A percentile compares a stretch with the other conserved stretches of the same genome.
phyloP scores from a whole-genome alignment of 2,113 vertebrate species.

The Megalops atlanticus region DNA sequence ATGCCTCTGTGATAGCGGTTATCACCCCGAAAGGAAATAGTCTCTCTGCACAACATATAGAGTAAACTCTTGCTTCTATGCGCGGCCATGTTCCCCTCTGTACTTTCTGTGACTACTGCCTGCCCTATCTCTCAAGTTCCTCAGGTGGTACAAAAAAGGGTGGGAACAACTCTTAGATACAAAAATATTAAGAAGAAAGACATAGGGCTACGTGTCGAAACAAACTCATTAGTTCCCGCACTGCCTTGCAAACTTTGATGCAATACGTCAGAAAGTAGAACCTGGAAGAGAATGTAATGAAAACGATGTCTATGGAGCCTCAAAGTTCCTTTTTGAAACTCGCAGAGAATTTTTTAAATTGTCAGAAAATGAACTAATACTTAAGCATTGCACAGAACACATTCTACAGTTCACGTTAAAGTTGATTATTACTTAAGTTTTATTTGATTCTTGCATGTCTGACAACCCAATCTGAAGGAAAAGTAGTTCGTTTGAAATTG shows the following conservation, averaged over 20 bases:
- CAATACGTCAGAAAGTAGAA: background rate
- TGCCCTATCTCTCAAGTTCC: constrained; percentile 3
- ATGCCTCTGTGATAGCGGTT: constrained; percentile 1
- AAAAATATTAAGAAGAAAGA: constrained; percentile 3
- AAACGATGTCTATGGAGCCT: too few species aligned
- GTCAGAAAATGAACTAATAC: too few species aligned
- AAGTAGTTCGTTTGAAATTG: too few species aligned
- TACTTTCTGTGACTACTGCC: background rate
- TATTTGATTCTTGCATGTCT: too few species aligned
- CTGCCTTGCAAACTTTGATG: background rate
- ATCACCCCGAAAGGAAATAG: constrained; percentile 3
- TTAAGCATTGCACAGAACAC: too few species aligned
- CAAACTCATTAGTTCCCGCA: background rate
- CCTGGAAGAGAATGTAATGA: too few species aligned
- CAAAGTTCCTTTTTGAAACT: too few species aligned
- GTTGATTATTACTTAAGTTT: too few species aligned
- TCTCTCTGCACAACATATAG: constrained; percentile 7
- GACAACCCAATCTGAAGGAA: too few species aligned
- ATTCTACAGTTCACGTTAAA: too few species aligned
- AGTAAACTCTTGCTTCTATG: constrained; percentile 15
- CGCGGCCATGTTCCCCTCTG: constrained; percentile 31
- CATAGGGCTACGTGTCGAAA: constrained; percentile 1
- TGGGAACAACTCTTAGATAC: constrained; percentile 7
- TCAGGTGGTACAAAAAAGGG: constrained; percentile 11
- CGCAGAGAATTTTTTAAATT: too few species aligned